Evolutionary conservation across 2,113 vertebrate species (phyloP).

Genomic region (Tretioscincus oriximinensis): DNA sequence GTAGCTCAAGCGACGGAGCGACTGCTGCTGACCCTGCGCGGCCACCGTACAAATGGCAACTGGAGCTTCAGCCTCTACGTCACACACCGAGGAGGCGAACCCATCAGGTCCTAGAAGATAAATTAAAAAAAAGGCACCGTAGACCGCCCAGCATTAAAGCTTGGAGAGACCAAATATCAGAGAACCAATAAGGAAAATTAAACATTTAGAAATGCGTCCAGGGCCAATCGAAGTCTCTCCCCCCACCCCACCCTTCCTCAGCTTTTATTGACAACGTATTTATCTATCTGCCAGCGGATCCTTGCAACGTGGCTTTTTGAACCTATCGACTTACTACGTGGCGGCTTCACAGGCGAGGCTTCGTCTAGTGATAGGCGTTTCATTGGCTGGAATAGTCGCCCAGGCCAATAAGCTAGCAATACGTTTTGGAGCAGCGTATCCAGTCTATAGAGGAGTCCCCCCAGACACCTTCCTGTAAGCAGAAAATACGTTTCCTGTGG

Average conservation of each 20-base stretch:
- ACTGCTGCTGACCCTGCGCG: background rate
- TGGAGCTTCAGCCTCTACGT: background rate
- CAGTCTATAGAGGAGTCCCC: too few relatives aligned
- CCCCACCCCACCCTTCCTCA: too few relatives aligned
- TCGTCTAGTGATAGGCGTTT: fast-evolving
- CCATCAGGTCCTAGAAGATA: conserved; percentile 4
- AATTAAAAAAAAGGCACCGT: fast-evolving
- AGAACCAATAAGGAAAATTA: background rate
- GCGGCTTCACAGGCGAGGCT: fast-evolving
- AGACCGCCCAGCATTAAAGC: fast-evolving
- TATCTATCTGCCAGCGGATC: conserved; percentile 44
- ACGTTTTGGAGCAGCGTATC: background rate
- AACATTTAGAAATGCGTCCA: too few relatives aligned
- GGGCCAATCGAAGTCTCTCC: too few relatives aligned
- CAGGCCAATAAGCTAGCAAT: background rate
- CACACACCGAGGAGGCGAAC: fast-evolving
- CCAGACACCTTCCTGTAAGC: too few relatives aligned
- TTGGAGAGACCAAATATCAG: fast-evolving
- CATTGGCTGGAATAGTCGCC: background rate
- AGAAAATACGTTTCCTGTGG: too few relatives aligned
- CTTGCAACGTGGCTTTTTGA: conserved; percentile 59
- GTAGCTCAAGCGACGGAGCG: too few relatives aligned
- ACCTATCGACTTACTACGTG: background rate
- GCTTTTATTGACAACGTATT: too few relatives aligned
- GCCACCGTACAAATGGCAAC: conserved; percentile 37